Evolutionary conservation across 23 tunicate genomes (phyloP), one percentile per base, ranked within the genome.

Genomic region (Halocynthia roretzi): DNA sequence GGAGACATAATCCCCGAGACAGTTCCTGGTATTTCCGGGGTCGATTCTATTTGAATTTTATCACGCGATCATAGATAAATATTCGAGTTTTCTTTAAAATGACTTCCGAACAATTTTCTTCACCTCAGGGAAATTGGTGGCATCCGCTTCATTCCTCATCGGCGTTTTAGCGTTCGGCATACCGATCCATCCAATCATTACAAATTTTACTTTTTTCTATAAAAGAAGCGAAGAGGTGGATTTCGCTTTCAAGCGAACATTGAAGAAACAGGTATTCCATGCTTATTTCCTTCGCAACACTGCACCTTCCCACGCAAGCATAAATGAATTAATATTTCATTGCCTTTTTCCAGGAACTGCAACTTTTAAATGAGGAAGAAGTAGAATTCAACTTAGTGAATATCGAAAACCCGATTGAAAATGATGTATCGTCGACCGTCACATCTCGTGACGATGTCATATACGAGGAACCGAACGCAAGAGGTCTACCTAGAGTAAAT

Each of bases 101-200:
- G 2, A n/a, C 80, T 17, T n/a, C 20, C n/a, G 5, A 12, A 44
- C 67, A 44, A 44, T 12, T 14, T n/a, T 72, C 12, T 72, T 48
- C 2, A 44, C 2, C 75, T 70, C 61, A 85, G 90, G 90, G 19
- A 85, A 85, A 73, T 63, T 85, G n/a, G 75, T 85, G 70, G 77
- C 84, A 50, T 78, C 90, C 55, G 19, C 71, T 53, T 78, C 90
- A 7, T 80, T 85, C 54, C 54, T 85, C 18, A 50, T 80, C 20
- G 90, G 90, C 8, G 58, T 85, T 9, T 44, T 85, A 8, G 90
- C 80, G 0, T 80, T 85, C 6, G 90, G 86, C n/a, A 77, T 85
- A 10, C 90, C 90, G 12, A 85, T 80, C n/a, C 90, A 85, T 73
- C 90, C 90, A 10, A 80, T 85, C 7, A 85, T 85, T 40, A 21